phyloP scores from a whole-genome alignment of 2,797 vertebrate species.

The Rhynchotus rufescens region DNA sequence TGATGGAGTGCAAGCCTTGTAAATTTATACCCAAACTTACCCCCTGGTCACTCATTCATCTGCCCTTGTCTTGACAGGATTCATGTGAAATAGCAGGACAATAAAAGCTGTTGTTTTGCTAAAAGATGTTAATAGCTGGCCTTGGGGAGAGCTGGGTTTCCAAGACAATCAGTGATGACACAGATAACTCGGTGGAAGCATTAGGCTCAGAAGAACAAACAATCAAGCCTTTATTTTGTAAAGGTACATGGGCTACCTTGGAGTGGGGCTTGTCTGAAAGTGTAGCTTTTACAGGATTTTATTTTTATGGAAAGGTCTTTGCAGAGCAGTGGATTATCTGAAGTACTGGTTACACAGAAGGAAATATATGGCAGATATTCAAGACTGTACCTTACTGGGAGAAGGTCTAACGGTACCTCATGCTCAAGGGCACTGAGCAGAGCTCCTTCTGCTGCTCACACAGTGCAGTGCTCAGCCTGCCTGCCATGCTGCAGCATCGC shows the following conservation, averaged over 20 bases:
- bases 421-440: not conserved
- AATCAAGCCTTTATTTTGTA: conserved; percentile 26
- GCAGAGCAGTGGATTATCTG: not conserved
- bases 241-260: not conserved
- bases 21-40: conserved; percentile 55
- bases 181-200: not conserved
- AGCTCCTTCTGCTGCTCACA: not conserved
- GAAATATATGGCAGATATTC: not conserved
- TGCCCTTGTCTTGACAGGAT: not conserved
- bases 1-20: conserved; percentile 48
- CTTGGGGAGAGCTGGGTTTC: conserved; percentile 51
- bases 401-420: not conserved
- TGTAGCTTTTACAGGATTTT: not conserved
- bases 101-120: conserved; percentile 66
- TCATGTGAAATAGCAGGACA: conserved; percentile 53
- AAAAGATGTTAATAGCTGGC: conserved; percentile 67
- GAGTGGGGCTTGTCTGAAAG: not conserved
- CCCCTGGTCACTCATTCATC: conserved; percentile 67
- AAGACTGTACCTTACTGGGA: not conserved
- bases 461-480: not conserved
- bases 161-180: conserved; percentile 50
- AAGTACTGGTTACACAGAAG: not conserved
- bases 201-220: not conserved
- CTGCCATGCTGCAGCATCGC: not conserved
- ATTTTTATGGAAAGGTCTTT: not conserved